Evolutionary conservation across 2,797 vertebrate genomes (phyloP).

Genomic region (Alectoris magna): DNA sequence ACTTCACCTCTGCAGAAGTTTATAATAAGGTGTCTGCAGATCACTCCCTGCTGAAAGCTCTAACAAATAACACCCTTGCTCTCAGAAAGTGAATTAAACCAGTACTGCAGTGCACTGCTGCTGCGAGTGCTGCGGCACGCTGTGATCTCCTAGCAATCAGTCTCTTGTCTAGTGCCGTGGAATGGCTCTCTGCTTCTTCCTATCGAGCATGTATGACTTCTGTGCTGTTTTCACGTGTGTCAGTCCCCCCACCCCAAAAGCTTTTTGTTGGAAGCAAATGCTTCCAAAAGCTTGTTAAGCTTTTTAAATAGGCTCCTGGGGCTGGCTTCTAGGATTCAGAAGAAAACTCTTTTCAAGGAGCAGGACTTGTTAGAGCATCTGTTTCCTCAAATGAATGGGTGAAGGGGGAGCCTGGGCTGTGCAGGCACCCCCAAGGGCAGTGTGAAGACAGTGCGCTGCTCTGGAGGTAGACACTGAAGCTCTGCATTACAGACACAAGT

Average conservation of each 20-base stretch:
- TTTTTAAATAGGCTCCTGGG: not conserved
- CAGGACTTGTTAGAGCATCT: not conserved
- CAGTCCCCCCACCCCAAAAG: not conserved
- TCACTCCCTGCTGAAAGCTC: conserved; percentile 56
- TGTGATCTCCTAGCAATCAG: not conserved
- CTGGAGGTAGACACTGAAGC: not conserved
- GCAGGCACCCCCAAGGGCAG: not conserved
- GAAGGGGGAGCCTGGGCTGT: fast-evolving
- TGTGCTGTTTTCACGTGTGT: not conserved
- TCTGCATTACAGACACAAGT: not conserved
- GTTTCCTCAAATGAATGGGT: not conserved
- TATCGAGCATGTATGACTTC: not conserved
- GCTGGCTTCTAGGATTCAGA: not conserved
- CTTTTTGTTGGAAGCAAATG: not conserved
- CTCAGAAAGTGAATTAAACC: conserved; percentile 22
- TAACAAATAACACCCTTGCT: conserved; percentile 53
- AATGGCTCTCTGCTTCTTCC: conserved; percentile 23
- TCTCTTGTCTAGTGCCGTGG: not conserved
- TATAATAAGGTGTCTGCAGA: conserved; percentile 70
- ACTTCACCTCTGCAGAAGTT: conserved; percentile 67
- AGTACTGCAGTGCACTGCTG: not conserved
- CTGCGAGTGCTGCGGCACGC: not conserved
- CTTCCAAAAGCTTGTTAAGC: conserved; percentile 13
- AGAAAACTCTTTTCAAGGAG: not conserved
- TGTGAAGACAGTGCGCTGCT: not conserved